Evolutionary conservation across 2,113 vertebrate genomes (phyloP).

Genomic region (Xiphorhynchus elegans): DNA sequence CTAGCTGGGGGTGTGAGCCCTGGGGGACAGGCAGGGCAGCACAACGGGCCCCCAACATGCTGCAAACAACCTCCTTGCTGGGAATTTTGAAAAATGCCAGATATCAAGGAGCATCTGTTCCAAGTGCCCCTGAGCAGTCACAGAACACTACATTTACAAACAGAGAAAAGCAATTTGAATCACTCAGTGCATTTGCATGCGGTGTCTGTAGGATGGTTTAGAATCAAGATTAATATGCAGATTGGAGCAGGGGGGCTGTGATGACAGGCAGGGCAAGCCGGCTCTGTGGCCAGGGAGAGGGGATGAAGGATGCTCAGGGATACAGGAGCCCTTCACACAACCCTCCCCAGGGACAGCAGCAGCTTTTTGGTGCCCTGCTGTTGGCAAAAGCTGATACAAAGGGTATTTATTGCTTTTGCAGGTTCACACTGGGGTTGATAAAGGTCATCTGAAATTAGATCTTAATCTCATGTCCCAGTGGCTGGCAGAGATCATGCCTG

Average conservation of each 20-base stretch:
- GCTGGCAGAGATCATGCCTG: background rate
- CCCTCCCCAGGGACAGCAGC: background rate
- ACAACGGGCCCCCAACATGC: background rate
- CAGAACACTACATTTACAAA: constrained; percentile 44
- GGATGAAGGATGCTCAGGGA: background rate
- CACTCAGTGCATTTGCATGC: constrained; percentile 38
- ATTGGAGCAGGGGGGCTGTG: background rate
- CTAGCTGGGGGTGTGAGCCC: rapidly evolving
- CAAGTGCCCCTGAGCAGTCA: constrained; percentile 29
- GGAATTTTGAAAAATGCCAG: constrained; percentile 25
- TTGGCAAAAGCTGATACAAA: rapidly evolving
- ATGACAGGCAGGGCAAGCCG: background rate
- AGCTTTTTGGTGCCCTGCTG: background rate
- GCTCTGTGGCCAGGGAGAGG: rapidly evolving
- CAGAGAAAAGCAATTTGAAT: constrained; percentile 50
- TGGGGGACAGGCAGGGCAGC: background rate
- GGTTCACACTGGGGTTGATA: background rate
- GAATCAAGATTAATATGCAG: constrained; percentile 61
- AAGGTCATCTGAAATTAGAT: background rate
- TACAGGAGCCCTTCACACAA: background rate
- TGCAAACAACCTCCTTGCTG: background rate
- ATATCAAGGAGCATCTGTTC: constrained; percentile 29
- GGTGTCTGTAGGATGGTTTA: background rate
- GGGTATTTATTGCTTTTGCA: background rate
- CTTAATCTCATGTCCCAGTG: background rate